Conservation (phyloP, 2,888 invertebrate species). For the Agonum fuliginosum region DNA sequence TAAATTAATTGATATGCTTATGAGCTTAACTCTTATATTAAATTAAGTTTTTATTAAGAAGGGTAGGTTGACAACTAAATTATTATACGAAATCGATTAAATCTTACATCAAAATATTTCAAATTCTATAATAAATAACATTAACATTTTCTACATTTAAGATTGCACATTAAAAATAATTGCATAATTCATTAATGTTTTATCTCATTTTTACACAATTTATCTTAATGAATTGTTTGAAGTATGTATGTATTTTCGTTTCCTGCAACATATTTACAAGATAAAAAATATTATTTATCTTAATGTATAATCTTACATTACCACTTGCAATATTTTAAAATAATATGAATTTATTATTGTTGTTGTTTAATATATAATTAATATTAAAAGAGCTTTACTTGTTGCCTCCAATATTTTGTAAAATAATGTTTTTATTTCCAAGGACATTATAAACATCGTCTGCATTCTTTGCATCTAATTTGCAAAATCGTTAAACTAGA, state of each 20-base stretch:
- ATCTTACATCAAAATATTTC: background rate
- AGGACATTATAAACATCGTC: slow-evolving; percentile 31
- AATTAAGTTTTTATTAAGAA: too few relatives aligned
- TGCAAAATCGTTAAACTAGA: background rate
- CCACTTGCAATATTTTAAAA: background rate
- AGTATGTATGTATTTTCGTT: background rate
- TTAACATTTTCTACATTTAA: background rate
- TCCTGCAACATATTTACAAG: slow-evolving; percentile 28
- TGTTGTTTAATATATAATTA: background rate
- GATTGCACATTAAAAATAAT: slow-evolving; percentile 1
- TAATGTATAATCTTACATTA: slow-evolving; percentile 15
- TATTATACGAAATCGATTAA: too few relatives aligned
- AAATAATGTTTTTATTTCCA: slow-evolving; percentile 9
- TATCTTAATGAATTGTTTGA: slow-evolving; percentile 30
- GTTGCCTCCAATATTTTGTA: slow-evolving; percentile 7
- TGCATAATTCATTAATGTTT: slow-evolving; percentile 4
- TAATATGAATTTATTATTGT: slow-evolving; percentile 13
- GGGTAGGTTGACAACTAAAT: too few relatives aligned
- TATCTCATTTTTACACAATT: slow-evolving; percentile 32
- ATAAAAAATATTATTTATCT: slow-evolving; percentile 39
- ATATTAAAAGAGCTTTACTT: slow-evolving; percentile 6
- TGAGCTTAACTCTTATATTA: too few relatives aligned
- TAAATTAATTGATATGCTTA: too few relatives aligned
- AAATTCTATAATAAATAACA: background rate
- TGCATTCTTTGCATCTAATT: slow-evolving; percentile 50